Percentiles rank a stretch among this genome's conserved stretches.
Evolutionary conservation across 2,888 invertebrate species (phyloP).

Genomic region (Zygaena filipendulae): DNA sequence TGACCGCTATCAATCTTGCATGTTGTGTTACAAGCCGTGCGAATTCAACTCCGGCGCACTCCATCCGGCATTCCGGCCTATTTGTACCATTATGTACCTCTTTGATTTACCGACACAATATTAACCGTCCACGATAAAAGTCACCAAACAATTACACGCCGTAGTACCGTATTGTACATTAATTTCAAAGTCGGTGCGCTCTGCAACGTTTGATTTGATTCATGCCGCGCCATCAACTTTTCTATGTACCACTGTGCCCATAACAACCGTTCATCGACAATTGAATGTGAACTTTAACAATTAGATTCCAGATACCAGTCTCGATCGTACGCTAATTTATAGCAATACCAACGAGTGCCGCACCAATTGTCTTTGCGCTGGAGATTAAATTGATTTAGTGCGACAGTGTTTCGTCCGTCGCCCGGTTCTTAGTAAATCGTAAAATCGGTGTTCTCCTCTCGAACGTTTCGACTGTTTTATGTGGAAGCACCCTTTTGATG

Average conservation of each 20-base stretch:
- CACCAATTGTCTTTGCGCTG: conserved; percentile 50
- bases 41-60: background rate
- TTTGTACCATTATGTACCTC: conserved; percentile 35
- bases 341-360: conserved; percentile 16
- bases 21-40: background rate
- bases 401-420: conserved; percentile 43
- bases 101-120: conserved; percentile 42
- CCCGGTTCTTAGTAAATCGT: conserved; percentile 45
- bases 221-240: conserved; percentile 34
- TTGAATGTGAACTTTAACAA: no score
- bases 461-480: conserved; percentile 31
- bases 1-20: background rate
- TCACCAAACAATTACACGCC: conserved; percentile 50
- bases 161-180: conserved; percentile 45
- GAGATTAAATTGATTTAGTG: conserved; percentile 62
- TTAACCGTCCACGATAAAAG: conserved; percentile 33
- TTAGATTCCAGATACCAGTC: no score
- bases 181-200: conserved; percentile 23
- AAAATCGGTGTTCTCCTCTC: conserved; percentile 31
- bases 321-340: no score
- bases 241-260: no score
- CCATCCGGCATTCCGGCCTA: conserved; percentile 21
- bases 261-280: no score
- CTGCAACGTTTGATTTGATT: conserved; percentile 37
- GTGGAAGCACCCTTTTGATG: conserved; percentile 39